Percentiles rank a stretch among this genome's conserved stretches.
phyloP scores from a whole-genome alignment of 92 coral and sea anemone genomes.

The Paragorgia papillata region DNA sequence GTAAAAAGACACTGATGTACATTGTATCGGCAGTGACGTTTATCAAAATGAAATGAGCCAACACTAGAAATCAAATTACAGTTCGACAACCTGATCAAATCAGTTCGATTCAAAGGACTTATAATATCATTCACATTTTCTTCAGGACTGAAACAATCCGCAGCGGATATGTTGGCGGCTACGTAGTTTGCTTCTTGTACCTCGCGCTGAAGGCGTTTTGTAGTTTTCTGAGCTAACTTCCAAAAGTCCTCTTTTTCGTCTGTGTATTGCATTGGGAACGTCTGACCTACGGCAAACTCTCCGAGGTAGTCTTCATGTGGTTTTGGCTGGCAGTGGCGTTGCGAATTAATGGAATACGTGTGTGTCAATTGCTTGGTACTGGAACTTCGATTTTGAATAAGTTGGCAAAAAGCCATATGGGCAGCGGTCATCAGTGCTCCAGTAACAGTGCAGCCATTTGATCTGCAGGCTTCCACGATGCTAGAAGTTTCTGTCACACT shows the following conservation, averaged over 20 bases:
- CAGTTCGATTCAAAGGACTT: background rate
- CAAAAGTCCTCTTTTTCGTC: background rate
- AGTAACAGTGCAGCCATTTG: background rate
- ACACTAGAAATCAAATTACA: conserved; percentile 7
- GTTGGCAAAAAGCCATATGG: conserved; percentile 21
- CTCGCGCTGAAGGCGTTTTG: background rate
- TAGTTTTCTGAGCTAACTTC: conserved; percentile 7
- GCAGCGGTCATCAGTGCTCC: conserved; percentile 4
- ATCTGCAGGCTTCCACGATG: conserved; percentile 11
- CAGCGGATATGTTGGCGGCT: background rate
- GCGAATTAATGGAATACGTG: conserved; percentile 1
- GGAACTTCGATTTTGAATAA: background rate
- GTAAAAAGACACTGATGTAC: conserved; percentile 12
- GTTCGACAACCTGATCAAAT: background rate
- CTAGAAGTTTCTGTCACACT: conserved; percentile 7
- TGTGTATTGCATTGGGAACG: background rate
- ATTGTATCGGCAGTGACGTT: background rate
- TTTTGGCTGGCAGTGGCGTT: conserved; percentile 1
- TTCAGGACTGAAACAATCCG: background rate
- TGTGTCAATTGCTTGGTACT: background rate
- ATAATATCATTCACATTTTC: background rate
- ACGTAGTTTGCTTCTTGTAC: background rate
- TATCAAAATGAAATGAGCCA: background rate
- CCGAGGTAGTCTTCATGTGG: conserved; percentile 20
- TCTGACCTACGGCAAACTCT: background rate